Evolutionary conservation across 2,888 invertebrate genomes (phyloP), one percentile per base, ranked within the genome.

Genomic region (Lypha dubia): DNA sequence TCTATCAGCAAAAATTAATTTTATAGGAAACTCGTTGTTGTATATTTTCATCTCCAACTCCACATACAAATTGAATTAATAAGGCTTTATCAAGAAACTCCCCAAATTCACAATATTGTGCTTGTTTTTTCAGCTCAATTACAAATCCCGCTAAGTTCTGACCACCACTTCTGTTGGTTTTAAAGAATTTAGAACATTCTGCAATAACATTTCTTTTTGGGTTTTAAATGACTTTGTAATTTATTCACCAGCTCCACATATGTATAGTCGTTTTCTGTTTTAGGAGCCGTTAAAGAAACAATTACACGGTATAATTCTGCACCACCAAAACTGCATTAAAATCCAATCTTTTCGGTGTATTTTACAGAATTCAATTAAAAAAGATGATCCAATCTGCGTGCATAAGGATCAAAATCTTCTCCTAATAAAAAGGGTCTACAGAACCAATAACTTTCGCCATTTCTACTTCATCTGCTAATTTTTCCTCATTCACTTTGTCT

Each of bases 171-270:
- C 53, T 56, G 22, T 67, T 79, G 3, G 53, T 65, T 60, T 77
- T 83, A 60, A 77, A 71, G n/a, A 77, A 77, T 56, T 58, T 77
- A 3, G 73, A 79, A 41, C 71, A 73, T 24, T 83, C 77, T 5
- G 79, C 83, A 51, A 62, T 79, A 32, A 79, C 68, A 63, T 79
- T 77, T 62, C 46, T 35, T 58, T 77, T 74, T 35, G 79, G n/a
- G 83, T 53, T 83, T 83, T 32, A 83, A 73, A 83, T 83, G 77
- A 5, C 13, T 62, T 51, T 73, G 49, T 35, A 79, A 62, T 68
- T 74, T 79, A 22, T 5, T 28, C 17, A 53, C 60, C 60, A 83
- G 46, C n/a, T 73, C 77, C 7, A 24, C 4, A 11, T 77, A 77
- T 35, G 76, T 22, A 51, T 49, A 70, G 3, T 79, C 71, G 41